These are phyloP conservation scores for Caenorhabditis imperialis DNA, from an alignment of 2,888 invertebrate species.

Conservation along the genomic window DNA sequence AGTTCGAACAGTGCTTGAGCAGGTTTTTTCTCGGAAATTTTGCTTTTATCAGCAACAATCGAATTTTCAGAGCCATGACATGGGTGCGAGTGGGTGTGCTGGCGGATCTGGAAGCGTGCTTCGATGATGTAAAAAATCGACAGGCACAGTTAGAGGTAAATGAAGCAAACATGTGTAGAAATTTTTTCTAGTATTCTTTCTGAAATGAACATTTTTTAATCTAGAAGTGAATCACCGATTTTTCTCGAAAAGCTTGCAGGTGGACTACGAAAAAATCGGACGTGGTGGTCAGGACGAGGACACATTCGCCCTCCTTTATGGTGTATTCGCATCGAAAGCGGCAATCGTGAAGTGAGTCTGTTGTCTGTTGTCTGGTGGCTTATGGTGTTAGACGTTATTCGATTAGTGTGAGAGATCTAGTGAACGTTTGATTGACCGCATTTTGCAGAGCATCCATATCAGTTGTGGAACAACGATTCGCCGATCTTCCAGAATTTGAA, in stretches of 20 bases:
- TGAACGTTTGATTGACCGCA: too few relatives aligned
- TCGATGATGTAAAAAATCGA: constrained; percentile 68
- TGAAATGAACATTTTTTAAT: not conserved
- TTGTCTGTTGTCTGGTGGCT: constrained; percentile 22
- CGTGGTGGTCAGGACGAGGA: constrained; percentile 72
- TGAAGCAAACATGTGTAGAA: too few relatives aligned
- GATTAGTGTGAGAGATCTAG: too few relatives aligned
- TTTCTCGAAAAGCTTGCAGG: constrained; percentile 25
- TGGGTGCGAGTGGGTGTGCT: constrained; percentile 74
- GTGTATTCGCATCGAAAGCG: constrained; percentile 76
- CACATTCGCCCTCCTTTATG: constrained; percentile 74
- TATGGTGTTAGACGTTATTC: not conserved
- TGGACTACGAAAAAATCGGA: constrained; percentile 62
- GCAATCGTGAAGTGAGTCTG: constrained; percentile 71
- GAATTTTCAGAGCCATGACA: constrained; percentile 74
- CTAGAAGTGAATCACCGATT: not conserved
- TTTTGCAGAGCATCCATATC: constrained; percentile 67
- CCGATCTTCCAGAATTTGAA: constrained; percentile 72
- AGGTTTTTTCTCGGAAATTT: constrained; percentile 46
- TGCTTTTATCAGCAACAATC: too few relatives aligned
- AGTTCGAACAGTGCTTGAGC: constrained; percentile 77
- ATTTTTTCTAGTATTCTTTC: too few relatives aligned
- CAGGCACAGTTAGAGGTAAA: constrained; percentile 60
- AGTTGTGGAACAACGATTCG: constrained; percentile 73
- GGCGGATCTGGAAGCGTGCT: constrained; percentile 70